phyloP scores from a whole-genome alignment of 2,888 invertebrate species.

The Sylvicola fuscatus region DNA sequence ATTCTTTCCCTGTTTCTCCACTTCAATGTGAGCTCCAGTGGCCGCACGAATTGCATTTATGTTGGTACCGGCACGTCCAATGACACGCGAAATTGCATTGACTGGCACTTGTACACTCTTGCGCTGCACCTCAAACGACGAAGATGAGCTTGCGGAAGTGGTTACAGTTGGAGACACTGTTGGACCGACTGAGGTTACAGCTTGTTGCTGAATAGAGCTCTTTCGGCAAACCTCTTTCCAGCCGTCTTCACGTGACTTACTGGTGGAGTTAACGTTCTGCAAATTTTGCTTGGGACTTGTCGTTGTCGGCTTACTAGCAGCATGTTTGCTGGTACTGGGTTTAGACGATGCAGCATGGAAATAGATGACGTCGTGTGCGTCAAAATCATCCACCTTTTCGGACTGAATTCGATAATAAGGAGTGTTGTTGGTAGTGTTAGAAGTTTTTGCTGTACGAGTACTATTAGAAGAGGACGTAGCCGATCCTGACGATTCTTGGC shows the following conservation, averaged over 20 bases:
- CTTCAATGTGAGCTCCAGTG: constrained; percentile 95
- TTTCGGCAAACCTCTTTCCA: constrained; percentile 94
- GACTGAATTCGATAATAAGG: too few species aligned
- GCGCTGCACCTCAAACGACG: constrained; percentile 30
- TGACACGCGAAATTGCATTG: constrained; percentile 89
- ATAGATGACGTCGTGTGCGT: too few species aligned
- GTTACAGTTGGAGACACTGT: constrained; percentile 13
- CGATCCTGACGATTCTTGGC: not conserved
- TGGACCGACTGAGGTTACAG: constrained; percentile 9
- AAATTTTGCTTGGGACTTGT: not conserved
- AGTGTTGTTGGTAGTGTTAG: not conserved
- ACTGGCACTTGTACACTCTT: constrained; percentile 91
- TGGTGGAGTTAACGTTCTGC: not conserved
- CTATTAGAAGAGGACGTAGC: not conserved
- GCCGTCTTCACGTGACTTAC: constrained; percentile 52
- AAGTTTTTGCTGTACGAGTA: not conserved
- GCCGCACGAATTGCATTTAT: constrained; percentile 95
- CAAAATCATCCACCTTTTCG: too few species aligned
- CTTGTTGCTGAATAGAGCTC: constrained; percentile 34
- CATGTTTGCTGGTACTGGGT: not conserved
- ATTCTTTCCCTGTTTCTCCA: constrained; percentile 90
- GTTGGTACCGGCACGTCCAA: constrained; percentile 92
- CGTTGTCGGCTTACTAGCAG: not conserved
- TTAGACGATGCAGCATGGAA: too few species aligned
- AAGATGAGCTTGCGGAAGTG: constrained; percentile 12